Evolutionary conservation across 2,888 invertebrate species (phyloP).

Genomic region (Hermodice carunculata): DNA sequence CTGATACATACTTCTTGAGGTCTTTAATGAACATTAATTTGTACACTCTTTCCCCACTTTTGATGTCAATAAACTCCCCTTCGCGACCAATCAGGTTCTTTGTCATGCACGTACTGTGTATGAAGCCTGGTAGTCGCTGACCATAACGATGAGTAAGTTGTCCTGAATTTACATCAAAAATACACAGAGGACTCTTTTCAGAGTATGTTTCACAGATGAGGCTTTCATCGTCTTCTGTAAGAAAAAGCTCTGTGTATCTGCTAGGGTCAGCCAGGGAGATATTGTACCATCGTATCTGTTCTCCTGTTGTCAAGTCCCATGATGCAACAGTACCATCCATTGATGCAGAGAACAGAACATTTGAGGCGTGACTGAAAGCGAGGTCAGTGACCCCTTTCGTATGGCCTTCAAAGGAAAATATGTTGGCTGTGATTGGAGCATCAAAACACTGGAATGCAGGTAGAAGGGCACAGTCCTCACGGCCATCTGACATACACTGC

Average conservation of each 20-base stretch:
- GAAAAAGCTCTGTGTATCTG: background rate
- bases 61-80: conserved; percentile 37
- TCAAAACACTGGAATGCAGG: conserved; percentile 47
- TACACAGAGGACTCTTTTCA: conserved; percentile 9
- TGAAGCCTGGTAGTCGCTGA: conserved; percentile 7
- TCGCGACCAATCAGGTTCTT: conserved; percentile 37
- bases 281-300: conserved; percentile 29
- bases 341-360: conserved; percentile 38
- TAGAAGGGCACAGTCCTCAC: conserved; percentile 74
- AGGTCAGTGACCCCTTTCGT: conserved; percentile 38
- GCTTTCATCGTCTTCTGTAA: conserved; percentile 31
- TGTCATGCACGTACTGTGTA: conserved; percentile 31
- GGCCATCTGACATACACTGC: conserved; percentile 89
- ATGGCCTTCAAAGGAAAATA: conserved; percentile 42
- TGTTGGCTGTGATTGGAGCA: conserved; percentile 40
- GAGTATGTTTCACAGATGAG: conserved; percentile 38
- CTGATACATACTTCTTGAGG: conserved; percentile 25
- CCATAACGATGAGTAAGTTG: conserved; percentile 30
- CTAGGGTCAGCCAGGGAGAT: conserved; percentile 15
- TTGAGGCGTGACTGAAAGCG: conserved; percentile 33
- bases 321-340: conserved; percentile 37
- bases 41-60: conserved; percentile 34
- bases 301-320: conserved; percentile 41
- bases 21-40: conserved; percentile 37
- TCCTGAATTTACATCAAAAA: conserved; percentile 38